A percentile compares a stretch with the other conserved stretches of the same genome.
Conservation (phyloP, 2,888 invertebrate species). For the Cyclophora albipunctata region DNA sequence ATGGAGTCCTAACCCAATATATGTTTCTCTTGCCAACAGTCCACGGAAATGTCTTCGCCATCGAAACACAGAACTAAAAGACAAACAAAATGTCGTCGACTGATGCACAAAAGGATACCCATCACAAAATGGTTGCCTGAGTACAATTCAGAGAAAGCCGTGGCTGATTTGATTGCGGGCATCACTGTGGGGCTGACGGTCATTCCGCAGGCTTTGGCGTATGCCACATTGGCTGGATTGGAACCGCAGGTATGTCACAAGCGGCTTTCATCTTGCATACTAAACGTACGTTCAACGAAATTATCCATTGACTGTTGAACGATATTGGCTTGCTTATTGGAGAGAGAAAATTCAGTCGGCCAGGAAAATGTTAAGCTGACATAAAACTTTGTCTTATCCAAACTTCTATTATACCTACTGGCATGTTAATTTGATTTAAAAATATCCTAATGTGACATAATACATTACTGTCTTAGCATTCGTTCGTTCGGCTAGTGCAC, state of each 20-base stretch:
- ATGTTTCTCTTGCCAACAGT: conserved; percentile 25
- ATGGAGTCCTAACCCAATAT: not conserved
- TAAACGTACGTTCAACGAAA: too few relatives aligned
- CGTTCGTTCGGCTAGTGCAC: too few relatives aligned
- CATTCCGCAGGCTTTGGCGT: conserved; percentile 94
- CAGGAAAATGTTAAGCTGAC: too few relatives aligned
- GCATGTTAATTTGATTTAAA: too few relatives aligned
- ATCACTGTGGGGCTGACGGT: conserved; percentile 94
- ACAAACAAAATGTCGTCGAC: conserved; percentile 48
- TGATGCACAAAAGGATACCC: conserved; percentile 74
- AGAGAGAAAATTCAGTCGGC: too few relatives aligned
- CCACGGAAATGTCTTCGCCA: conserved; percentile 52
- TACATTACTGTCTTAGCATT: too few relatives aligned
- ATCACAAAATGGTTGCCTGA: conserved; percentile 83
- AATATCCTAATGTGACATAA: too few relatives aligned
- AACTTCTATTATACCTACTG: too few relatives aligned
- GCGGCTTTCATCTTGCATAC: not conserved
- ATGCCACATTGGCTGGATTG: conserved; percentile 91
- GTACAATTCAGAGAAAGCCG: conserved; percentile 83
- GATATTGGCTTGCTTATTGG: too few relatives aligned
- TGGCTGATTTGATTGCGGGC: conserved; percentile 92
- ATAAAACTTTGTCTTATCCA: too few relatives aligned
- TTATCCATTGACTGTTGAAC: too few relatives aligned
- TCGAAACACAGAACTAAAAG: conserved; percentile 60
- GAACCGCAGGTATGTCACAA: conserved; percentile 81